phyloP scores from a whole-genome alignment of 64 coral and sea anemone genomes.

The Montipora efflorescens region DNA sequence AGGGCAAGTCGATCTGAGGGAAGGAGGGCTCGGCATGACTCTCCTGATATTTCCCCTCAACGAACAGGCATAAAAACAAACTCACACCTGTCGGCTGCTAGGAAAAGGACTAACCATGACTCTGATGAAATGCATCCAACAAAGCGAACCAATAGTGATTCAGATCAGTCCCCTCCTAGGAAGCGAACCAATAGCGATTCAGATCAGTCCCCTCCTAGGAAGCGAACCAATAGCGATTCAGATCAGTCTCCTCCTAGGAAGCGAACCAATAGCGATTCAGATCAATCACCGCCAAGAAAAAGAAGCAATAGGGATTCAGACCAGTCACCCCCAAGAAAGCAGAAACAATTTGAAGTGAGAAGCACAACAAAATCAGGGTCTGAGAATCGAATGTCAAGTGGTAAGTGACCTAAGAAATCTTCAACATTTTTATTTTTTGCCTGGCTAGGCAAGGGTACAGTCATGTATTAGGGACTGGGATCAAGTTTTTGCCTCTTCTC shows the following conservation, averaged over 20 bases:
- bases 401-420: conserved; percentile 29
- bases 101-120: conserved; percentile 33
- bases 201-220: conserved; percentile 70
- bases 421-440: background rate
- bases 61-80: conserved; percentile 13
- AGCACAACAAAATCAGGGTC: background rate
- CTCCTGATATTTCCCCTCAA: conserved; percentile 73
- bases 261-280: conserved; percentile 39
- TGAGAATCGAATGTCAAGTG: conserved; percentile 26
- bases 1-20: background rate
- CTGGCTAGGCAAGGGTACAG: too few relatives aligned
- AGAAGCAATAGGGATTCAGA: conserved; percentile 53
- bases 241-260: conserved; percentile 79
- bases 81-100: conserved; percentile 55
- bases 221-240: conserved; percentile 38
- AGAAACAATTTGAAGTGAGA: conserved; percentile 1
- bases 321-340: conserved; percentile 59
- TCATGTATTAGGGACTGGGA: too few relatives aligned
- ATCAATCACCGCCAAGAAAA: conserved; percentile 76
- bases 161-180: conserved; percentile 74
- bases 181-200: conserved; percentile 43
- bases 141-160: conserved; percentile 26
- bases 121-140: conserved; percentile 58
- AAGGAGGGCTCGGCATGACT: background rate
- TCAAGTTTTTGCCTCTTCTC: too few relatives aligned